Conservation (phyloP, 2,888 invertebrate species). For the Abscondita cerata region DNA sequence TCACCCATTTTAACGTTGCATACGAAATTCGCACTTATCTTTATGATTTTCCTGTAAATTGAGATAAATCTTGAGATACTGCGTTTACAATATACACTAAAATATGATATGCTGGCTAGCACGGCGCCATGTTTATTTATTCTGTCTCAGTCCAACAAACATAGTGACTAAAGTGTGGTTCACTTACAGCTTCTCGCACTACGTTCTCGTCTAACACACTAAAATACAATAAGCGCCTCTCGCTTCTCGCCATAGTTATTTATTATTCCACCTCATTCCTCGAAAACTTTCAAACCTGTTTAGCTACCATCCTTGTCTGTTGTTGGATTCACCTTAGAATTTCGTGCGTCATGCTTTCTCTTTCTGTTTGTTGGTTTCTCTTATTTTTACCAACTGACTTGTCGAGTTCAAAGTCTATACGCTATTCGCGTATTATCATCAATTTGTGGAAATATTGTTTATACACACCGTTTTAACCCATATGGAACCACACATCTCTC, state of each 20-base stretch:
- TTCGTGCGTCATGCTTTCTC: conserved; percentile 49
- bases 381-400: conserved; percentile 32
- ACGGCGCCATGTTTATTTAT: conserved; percentile 60
- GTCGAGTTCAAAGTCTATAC: conserved; percentile 42
- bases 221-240: conserved; percentile 41
- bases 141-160: conserved; percentile 52
- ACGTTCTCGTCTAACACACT: conserved; percentile 48
- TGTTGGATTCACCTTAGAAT: conserved; percentile 57
- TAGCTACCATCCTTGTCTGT: conserved; percentile 54
- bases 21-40: conserved; percentile 48
- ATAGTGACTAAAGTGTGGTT: conserved; percentile 45
- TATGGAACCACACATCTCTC: conserved; percentile 5
- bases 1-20: conserved; percentile 44
- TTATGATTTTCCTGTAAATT: conserved; percentile 44
- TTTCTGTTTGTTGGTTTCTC: conserved; percentile 42
- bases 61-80: conserved; percentile 49
- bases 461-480: conserved; percentile 24
- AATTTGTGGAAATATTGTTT: conserved; percentile 27
- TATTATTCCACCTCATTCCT: conserved; percentile 54
- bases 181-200: conserved; percentile 54
- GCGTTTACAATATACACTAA: conserved; percentile 56
- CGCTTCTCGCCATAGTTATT: conserved; percentile 42
- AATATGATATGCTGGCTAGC: conserved; percentile 60
- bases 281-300: conserved; percentile 60
- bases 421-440: conserved; percentile 23